Conservation (phyloP, 2,888 invertebrate species). For the Zonitis immaculata region DNA sequence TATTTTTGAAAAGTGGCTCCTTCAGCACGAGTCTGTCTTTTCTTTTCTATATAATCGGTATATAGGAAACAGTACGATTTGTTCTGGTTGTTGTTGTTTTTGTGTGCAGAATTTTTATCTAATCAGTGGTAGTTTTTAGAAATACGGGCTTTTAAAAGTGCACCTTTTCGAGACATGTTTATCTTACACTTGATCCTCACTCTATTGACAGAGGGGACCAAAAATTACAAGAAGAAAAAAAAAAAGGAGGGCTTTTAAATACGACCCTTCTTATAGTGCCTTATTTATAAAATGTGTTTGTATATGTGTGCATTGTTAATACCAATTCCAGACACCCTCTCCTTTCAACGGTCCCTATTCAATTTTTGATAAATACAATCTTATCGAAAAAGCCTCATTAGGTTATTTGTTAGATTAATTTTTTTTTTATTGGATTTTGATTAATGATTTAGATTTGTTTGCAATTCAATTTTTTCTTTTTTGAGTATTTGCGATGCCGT, state of each 20-base stretch:
- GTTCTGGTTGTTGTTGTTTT: not conserved
- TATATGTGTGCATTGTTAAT: not conserved
- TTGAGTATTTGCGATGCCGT: not conserved
- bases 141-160: not conserved
- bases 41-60: too few species aligned
- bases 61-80: not conserved
- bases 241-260: not conserved
- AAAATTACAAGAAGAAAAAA: not conserved
- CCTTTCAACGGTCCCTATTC: not conserved
- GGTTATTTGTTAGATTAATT: not conserved
- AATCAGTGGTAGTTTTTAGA: not conserved
- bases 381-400: not conserved
- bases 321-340: slow-evolving; percentile 1
- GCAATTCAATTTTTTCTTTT: not conserved
- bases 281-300: not conserved
- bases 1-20: not conserved
- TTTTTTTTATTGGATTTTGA: not conserved
- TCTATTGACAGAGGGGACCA: not conserved
- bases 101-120: not conserved
- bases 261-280: not conserved
- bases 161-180: slow-evolving; percentile 1
- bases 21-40: not conserved
- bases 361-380: not conserved
- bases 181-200: slow-evolving; percentile 1
- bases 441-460: not conserved